phyloP scores from a whole-genome alignment of 2,797 vertebrate species.

The Xiphorhynchus erythropygius region DNA sequence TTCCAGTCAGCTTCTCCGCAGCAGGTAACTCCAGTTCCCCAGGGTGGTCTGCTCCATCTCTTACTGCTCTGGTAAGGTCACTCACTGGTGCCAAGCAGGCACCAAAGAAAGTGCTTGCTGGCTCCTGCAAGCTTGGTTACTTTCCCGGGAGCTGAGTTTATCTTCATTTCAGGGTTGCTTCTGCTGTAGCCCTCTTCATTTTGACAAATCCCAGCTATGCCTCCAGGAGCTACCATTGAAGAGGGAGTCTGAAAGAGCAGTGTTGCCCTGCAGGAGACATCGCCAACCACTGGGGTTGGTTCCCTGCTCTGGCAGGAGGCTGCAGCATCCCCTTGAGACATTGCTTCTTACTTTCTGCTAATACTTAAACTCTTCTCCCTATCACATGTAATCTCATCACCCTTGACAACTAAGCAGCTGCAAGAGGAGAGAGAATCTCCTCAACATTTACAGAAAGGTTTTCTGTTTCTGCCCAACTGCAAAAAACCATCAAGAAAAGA shows the following conservation, averaged over 20 bases:
- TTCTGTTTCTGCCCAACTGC: background rate
- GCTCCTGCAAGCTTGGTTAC: background rate
- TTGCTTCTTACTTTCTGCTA: background rate
- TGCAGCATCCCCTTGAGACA: background rate
- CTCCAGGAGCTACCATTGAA: background rate
- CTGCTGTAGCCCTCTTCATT: background rate
- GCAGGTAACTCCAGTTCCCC: background rate
- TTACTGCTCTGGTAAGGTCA: background rate
- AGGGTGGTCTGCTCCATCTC: background rate
- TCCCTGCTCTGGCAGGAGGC: background rate
- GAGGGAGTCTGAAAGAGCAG: background rate
- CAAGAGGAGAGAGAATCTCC: background rate
- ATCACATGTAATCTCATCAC: background rate
- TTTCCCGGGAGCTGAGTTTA: background rate
- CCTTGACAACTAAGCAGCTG: background rate
- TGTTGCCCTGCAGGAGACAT: background rate
- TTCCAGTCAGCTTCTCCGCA: background rate
- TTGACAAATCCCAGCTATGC: background rate
- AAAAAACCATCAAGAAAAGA: background rate
- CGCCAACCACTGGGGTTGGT: accelerated
- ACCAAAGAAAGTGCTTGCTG: background rate
- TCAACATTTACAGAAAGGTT: slow-evolving; percentile 22
- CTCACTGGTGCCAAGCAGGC: background rate
- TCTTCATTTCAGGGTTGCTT: background rate
- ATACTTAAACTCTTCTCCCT: background rate